These are phyloP conservation scores for Schizopygopsis pylzovi DNA, from an alignment of 2,797 vertebrate species.

Conservation along the genomic window DNA sequence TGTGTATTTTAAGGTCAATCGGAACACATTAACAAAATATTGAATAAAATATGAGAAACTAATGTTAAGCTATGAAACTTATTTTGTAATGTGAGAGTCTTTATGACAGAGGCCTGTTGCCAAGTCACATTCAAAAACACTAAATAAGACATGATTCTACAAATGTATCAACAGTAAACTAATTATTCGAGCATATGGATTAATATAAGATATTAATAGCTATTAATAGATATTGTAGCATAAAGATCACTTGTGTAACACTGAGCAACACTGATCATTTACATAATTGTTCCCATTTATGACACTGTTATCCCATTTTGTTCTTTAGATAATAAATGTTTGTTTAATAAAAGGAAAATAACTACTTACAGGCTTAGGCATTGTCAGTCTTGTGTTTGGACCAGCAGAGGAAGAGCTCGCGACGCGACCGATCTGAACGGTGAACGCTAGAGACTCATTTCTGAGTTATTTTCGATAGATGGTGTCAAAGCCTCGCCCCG, in stretches of 20 bases:
- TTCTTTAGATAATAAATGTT: not conserved
- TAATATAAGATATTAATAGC: not conserved
- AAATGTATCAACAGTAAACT: not conserved
- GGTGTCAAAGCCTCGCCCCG: conserved; percentile 58
- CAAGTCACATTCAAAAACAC: not conserved
- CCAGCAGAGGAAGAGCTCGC: not conserved
- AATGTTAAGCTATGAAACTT: not conserved
- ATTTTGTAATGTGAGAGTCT: not conserved
- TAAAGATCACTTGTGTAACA: not conserved
- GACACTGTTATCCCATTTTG: not conserved
- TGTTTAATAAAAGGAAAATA: not conserved
- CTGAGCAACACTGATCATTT: not conserved
- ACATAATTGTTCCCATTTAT: not conserved
- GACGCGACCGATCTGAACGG: conserved; percentile 25
- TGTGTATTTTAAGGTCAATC: not conserved
- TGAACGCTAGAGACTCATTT: conserved; percentile 56
- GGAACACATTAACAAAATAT: not conserved
- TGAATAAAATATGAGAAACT: not conserved
- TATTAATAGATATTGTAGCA: not conserved
- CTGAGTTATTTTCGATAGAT: conserved; percentile 64
- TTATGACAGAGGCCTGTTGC: not conserved
- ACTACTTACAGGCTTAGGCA: conserved; percentile 79
- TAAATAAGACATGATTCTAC: not conserved
- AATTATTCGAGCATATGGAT: not conserved
- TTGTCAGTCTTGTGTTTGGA: conserved; percentile 64